Evolutionary conservation across 2,888 invertebrate species (phyloP), one percentile per base, ranked within the genome.

Genomic region (Perizoma affinitatum): DNA sequence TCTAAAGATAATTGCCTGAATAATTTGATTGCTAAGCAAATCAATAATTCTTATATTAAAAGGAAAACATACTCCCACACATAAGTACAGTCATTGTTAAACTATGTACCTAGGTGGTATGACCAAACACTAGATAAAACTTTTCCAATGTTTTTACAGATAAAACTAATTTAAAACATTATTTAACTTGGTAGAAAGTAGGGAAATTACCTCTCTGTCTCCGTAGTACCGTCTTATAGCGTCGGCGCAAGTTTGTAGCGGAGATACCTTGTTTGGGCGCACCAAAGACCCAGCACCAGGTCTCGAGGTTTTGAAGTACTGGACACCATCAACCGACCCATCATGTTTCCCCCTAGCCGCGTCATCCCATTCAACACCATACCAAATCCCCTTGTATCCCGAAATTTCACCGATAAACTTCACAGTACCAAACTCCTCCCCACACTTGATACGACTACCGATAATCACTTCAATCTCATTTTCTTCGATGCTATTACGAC

Each of bases 351-450:
- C 99, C 74, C 99, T 93, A 6, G 90, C 87, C 4, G 95, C 93
- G 75, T 98, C 95, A 83, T 99, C 99, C 99, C 99, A 99, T 82
- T 99, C 99, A n/a, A 99, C 94, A 0, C 99, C 99, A 58, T 97
- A 92, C 99, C 98, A 99, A 38, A 91, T 80, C 46, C 96, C 96
- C 59, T 93, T 87, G 74, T 96, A 94, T 0, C 95, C 95, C 63
- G 94, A 93, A 54, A 95, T 94, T 80, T 94, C 93, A 50, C 98
- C 98, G 65, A 97, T 94, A 86, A 95, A 98, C 79, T 94, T 94
- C 35, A 97, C 94, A 6, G 90, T 91, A 66, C 84, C 92, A 72
- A 90, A 88, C 78, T 91, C 87, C 60, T 89, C 85, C 65, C 79
- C 84, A 69, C 85, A 84, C 76, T 87, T 90, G 50, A 92, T 74